phyloP scores from a whole-genome alignment of 2,797 vertebrate species.

The Enteromius fasciolatus region DNA sequence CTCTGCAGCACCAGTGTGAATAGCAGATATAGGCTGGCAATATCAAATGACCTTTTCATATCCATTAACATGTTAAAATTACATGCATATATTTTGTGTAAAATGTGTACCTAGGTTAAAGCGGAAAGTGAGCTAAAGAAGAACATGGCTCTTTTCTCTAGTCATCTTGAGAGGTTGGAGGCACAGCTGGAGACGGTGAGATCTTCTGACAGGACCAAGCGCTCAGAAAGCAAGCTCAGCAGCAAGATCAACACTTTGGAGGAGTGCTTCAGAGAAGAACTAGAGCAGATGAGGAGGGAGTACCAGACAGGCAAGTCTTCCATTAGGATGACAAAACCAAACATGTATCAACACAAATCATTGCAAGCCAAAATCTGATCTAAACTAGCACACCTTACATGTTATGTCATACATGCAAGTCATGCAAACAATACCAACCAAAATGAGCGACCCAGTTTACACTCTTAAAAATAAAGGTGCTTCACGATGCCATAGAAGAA shows the following conservation, averaged over 20 bases:
- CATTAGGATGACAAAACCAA: background rate
- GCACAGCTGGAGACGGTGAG: constrained; percentile 61
- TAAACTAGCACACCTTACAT: background rate
- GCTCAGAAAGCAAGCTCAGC: constrained; percentile 71
- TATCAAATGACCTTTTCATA: background rate
- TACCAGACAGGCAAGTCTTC: constrained; percentile 80
- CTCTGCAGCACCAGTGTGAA: background rate
- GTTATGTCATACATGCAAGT: background rate
- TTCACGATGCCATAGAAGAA: too few species aligned
- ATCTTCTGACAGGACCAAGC: constrained; percentile 68
- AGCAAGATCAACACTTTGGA: constrained; percentile 74
- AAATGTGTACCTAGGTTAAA: constrained; percentile 68
- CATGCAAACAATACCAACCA: background rate
- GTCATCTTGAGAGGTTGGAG: constrained; percentile 70
- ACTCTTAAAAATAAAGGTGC: too few species aligned
- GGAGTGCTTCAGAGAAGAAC: constrained; percentile 76
- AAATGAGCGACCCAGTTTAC: background rate
- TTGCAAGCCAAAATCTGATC: background rate
- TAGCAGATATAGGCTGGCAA: background rate
- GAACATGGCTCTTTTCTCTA: constrained; percentile 68
- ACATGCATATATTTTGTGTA: constrained; percentile 1
- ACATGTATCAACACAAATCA: background rate
- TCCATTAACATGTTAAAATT: background rate
- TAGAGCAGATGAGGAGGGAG: constrained; percentile 82
- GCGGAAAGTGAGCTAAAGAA: constrained; percentile 72